Evolutionary conservation across 2,113 vertebrate species (phyloP).

Genomic region (Rhinopomastus cyanomelas): DNA sequence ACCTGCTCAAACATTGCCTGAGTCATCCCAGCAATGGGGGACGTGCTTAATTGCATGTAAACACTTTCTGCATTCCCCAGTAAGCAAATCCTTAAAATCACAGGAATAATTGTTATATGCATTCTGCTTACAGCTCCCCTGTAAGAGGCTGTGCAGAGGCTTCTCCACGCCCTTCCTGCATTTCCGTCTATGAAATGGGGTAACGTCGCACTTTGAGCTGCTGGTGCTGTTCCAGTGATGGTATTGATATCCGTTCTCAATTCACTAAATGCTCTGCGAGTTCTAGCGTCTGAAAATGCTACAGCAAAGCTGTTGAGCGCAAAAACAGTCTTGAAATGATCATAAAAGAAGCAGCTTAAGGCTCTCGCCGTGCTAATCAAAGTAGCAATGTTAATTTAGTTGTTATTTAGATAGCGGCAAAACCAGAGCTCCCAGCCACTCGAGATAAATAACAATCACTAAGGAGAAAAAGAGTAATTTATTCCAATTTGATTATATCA

Average conservation of each 20-base stretch:
- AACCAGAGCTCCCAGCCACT: background rate
- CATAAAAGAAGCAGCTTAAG: conserved; percentile 27
- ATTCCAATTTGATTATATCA: background rate
- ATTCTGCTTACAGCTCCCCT: background rate
- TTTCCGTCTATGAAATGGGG: background rate
- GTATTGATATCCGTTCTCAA: background rate
- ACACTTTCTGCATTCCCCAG: background rate
- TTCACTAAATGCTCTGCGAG: background rate
- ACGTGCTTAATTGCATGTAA: background rate
- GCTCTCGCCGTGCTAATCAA: background rate
- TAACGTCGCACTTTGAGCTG: background rate
- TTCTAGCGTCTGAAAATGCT: background rate
- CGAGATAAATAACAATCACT: background rate
- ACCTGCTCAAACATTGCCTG: background rate
- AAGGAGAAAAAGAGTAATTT: background rate
- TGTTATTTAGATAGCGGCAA: conserved; percentile 27
- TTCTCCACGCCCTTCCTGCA: background rate
- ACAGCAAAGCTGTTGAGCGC: background rate
- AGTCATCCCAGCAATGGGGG: background rate
- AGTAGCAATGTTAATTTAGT: conserved; percentile 39
- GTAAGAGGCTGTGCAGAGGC: background rate
- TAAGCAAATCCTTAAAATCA: background rate
- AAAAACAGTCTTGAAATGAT: background rate
- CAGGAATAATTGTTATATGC: background rate
- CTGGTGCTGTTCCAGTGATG: background rate